Evolutionary conservation across 2,888 invertebrate genomes (phyloP), one percentile per base, ranked within the genome.

Genomic region (Sinopyrophorus schimmeli): DNA sequence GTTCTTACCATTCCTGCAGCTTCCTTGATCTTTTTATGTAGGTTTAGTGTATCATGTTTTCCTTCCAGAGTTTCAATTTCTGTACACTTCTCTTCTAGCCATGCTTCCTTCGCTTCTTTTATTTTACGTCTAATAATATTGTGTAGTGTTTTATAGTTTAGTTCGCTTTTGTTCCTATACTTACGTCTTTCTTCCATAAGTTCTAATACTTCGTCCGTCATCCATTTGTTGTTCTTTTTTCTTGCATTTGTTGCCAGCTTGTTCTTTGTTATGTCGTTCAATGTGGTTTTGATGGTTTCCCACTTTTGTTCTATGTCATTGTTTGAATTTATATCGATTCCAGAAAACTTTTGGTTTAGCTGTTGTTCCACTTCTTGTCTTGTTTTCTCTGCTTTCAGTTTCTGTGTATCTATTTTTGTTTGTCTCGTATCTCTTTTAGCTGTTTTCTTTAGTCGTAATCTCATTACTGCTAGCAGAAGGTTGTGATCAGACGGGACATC

Each of bases 391-490:
- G n/a, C n/a, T n/a, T n/a, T n/a, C n/a, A n/a, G n/a, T n/a, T n/a
- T n/a, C n/a, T n/a, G n/a, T n/a, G n/a, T n/a, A n/a, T n/a, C n/a
- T n/a, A n/a, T n/a, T n/a, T n/a, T n/a, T n/a, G n/a, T n/a, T n/a
- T n/a, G n/a, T n/a, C n/a, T n/a, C n/a, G n/a, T n/a, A n/a, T n/a
- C n/a, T n/a, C n/a, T n/a, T n/a, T n/a, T n/a, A n/a, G 16, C 27
- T 23, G 27, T 3, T 16, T 38, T 38, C 26, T 47, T 38, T 14
- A 32, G 17, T 34, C 46, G 27, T 10, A 54, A 15, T 21, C 12
- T 28, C 11, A 43, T 12, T n/a, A 35, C 27, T 18, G 43, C 46
- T 39, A 54, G 18, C 20, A 57, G 16, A 14, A 50, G 53, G 31
- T n/a, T n/a, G n/a, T n/a, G n/a, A n/a, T n/a, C n/a, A n/a, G n/a